A percentile compares a stretch with the other conserved stretches of the same genome.
Evolutionary conservation across 1,140 invertebrate genomes (phyloP).

Genomic region (Drosophila burlai): DNA sequence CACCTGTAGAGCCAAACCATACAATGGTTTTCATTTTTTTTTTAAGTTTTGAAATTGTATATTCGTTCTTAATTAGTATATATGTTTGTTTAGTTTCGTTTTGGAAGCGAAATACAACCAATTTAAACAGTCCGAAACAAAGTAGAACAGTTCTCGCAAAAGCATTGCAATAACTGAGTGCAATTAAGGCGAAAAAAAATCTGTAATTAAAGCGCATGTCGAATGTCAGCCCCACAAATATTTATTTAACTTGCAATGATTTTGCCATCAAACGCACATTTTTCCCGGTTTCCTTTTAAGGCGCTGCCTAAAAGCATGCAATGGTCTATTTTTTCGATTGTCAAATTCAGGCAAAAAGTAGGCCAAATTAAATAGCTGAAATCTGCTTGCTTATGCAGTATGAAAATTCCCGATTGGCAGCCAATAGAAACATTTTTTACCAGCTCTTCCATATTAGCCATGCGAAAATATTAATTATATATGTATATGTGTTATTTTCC

Average conservation of each 20-base stretch:
- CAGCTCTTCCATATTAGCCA: background rate
- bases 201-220: constrained; percentile 14
- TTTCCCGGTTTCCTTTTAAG: constrained; percentile 7
- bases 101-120: background rate
- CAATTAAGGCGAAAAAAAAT: constrained; percentile 6
- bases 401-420: constrained; percentile 5
- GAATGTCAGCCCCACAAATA: constrained; percentile 24
- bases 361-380: constrained; percentile 10
- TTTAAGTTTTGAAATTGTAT: background rate
- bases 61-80: background rate
- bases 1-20: background rate
- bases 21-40: no score
- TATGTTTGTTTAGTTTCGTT: no score
- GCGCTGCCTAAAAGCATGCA: constrained; percentile 15
- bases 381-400: constrained; percentile 1
- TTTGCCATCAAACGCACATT: background rate
- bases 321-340: constrained; percentile 2
- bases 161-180: constrained; percentile 1
- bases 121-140: background rate
- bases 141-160: background rate
- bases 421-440: background rate
- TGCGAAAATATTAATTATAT: constrained; percentile 19
- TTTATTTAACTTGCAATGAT: constrained; percentile 29
- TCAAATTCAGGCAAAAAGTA: constrained; percentile 30
- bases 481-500: background rate